Conservation (phyloP, 2,888 invertebrate species). For the Heliconius ethilla region DNA sequence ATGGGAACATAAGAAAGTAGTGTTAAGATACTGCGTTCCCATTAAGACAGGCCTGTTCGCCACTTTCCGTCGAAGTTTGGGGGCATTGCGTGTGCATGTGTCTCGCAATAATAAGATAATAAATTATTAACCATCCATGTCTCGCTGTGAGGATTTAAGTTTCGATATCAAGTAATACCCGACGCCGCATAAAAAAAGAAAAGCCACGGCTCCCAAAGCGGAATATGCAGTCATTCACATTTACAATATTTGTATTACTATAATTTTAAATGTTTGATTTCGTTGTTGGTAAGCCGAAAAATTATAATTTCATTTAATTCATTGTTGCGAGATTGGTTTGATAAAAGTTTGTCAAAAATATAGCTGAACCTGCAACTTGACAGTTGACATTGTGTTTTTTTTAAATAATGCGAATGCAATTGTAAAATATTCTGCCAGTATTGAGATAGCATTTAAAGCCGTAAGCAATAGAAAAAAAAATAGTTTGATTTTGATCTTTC, state of each 20-base stretch:
- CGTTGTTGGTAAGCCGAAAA: neutral
- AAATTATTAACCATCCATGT: neutral
- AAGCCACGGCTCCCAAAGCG: slow-evolving; percentile 42
- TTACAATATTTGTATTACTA: neutral
- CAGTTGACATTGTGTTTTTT: neutral
- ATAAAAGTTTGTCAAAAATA: neutral
- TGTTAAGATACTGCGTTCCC: too few relatives aligned
- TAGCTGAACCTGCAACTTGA: too few relatives aligned
- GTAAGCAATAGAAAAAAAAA: too few relatives aligned
- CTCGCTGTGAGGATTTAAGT: slow-evolving; percentile 44
- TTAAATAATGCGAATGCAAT: neutral
- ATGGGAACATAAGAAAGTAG: too few relatives aligned
- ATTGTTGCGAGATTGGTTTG: slow-evolving; percentile 38
- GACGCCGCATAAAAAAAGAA: slow-evolving; percentile 39
- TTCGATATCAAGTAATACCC: slow-evolving; percentile 44
- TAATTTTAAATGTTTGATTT: neutral
- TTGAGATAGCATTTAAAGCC: slow-evolving; percentile 11
- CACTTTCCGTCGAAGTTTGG: too few relatives aligned
- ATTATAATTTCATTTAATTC: neutral
- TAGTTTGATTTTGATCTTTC: too few relatives aligned
- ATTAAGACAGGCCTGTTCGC: too few relatives aligned
- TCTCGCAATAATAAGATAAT: too few relatives aligned
- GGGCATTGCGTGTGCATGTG: too few relatives aligned
- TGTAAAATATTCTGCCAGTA: neutral
- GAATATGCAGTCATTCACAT: slow-evolving; percentile 38